phyloP scores from a whole-genome alignment of 2,888 invertebrate genomes.

The Athripsodes cinereus region DNA sequence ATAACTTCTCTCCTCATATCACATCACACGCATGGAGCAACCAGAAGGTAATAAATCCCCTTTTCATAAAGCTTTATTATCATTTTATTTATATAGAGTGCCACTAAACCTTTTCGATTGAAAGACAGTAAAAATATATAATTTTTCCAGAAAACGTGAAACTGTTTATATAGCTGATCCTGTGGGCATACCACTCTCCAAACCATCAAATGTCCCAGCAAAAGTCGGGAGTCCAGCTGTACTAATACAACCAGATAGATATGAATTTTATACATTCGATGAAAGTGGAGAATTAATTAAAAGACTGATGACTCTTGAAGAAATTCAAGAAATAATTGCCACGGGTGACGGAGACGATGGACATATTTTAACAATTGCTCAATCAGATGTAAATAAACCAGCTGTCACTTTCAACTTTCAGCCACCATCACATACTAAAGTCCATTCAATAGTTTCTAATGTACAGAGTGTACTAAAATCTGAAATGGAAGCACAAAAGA shows the following conservation, averaged over 20 bases:
- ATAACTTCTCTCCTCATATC: conserved; percentile 8
- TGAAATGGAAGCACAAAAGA: conserved; percentile 62
- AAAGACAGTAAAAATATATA: background rate
- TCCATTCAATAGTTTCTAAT: conserved; percentile 74
- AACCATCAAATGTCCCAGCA: conserved; percentile 50
- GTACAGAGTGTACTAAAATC: conserved; percentile 79
- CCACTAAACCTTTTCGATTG: background rate
- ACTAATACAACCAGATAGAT: conserved; percentile 73
- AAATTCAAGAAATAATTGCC: conserved; percentile 80
- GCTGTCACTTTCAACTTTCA: conserved; percentile 45
- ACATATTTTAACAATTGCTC: conserved; percentile 46
- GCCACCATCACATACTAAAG: conserved; percentile 58
- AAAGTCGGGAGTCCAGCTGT: conserved; percentile 75
- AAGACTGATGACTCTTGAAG: conserved; percentile 75
- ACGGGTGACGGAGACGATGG: conserved; percentile 67
- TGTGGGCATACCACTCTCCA: conserved; percentile 22
- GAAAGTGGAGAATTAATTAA: conserved; percentile 78
- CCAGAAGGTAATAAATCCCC: conserved; percentile 3
- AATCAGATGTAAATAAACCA: conserved; percentile 40
- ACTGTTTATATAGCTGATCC: conserved; percentile 24
- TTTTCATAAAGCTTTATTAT: background rate
- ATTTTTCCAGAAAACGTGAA: conserved; percentile 21
- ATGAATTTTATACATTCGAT: conserved; percentile 83
- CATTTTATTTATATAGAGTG: too few relatives aligned
- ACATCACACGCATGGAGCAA: conserved; percentile 7